A percentile compares a stretch with the other conserved stretches of the same genome.
These are phyloP conservation scores for Myripristis jacobus DNA, from an alignment of 2,797 vertebrate genomes.

Conservation along the genomic window DNA sequence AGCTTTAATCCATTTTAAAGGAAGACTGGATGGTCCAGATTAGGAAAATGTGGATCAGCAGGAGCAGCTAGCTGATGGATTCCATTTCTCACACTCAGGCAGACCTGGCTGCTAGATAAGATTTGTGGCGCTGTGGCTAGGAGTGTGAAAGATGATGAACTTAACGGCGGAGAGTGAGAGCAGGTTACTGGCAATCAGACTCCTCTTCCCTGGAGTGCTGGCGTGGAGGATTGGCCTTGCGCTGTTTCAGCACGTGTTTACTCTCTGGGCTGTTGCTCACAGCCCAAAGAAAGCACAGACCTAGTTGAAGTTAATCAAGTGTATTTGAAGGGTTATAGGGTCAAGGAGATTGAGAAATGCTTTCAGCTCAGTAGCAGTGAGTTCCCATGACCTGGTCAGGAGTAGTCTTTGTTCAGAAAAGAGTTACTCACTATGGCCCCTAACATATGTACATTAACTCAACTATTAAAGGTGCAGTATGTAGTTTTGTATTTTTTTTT, in stretches of 20 bases:
- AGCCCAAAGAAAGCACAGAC: conserved; percentile 33
- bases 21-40: conserved; percentile 68
- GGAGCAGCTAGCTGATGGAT: conserved; percentile 68
- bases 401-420: background rate
- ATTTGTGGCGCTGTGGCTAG: conserved; percentile 59
- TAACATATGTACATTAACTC: too few species aligned
- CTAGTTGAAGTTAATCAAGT: conserved; percentile 57
- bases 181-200: conserved; percentile 75
- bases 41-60: conserved; percentile 74
- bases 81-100: conserved; percentile 69
- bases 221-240: conserved; percentile 57
- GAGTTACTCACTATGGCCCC: too few species aligned
- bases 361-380: conserved; percentile 28
- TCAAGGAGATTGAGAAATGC: conserved; percentile 33
- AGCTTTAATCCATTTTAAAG: conserved; percentile 74
- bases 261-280: conserved; percentile 35
- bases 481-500: too few species aligned
- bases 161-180: conserved; percentile 56
- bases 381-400: conserved; percentile 26
- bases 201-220: conserved; percentile 38
- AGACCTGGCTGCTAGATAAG: conserved; percentile 68
- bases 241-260: conserved; percentile 41
- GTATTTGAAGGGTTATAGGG: conserved; percentile 42
- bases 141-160: conserved; percentile 72
- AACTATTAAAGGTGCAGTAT: too few species aligned